These are phyloP conservation scores for Linhomoeus sp. DNA, from an alignment of 2,888 invertebrate genomes.

Conservation along the genomic window DNA sequence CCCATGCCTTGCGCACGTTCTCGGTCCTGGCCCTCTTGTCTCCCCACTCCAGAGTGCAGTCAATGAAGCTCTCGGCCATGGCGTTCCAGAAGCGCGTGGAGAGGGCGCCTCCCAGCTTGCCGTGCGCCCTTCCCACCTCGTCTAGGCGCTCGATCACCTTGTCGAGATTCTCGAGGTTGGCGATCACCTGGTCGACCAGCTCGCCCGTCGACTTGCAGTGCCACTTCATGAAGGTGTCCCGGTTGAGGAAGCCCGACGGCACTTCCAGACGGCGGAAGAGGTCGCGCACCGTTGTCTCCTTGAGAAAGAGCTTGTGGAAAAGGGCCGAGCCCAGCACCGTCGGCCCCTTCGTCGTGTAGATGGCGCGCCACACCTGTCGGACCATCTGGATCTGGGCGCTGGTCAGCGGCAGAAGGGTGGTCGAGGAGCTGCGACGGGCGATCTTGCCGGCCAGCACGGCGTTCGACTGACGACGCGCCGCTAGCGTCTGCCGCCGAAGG, in stretches of 20 bases:
- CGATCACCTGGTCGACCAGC: conserved; percentile 11
- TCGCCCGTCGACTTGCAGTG: no score
- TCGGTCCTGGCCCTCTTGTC: conserved; percentile 22
- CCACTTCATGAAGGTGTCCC: no score
- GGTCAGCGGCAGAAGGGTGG: conserved; percentile 22
- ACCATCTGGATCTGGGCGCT: conserved; percentile 22
- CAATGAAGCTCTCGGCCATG: conserved; percentile 23
- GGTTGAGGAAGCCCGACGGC: no score
- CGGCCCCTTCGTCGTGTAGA: conserved; percentile 16
- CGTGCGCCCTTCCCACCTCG: no score
- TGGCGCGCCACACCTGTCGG: conserved; percentile 8
- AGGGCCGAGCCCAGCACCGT: conserved; percentile 23
- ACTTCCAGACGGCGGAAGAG: no score
- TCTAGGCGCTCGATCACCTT: conserved; percentile 15
- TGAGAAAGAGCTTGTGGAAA: conserved; percentile 24
- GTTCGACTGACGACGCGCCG: no score
- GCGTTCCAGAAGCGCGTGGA: conserved; percentile 24
- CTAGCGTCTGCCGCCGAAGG: no score
- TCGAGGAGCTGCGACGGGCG: conserved; percentile 12
- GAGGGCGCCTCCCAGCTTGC: no score
- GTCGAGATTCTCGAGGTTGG: conserved; percentile 21
- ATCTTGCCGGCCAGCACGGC: no score
- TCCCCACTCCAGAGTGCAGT: conserved; percentile 27
- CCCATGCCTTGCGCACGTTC: conserved; percentile 20
- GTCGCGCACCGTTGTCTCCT: conserved; percentile 13